Evolutionary conservation across 2,113 vertebrate species (phyloP), one percentile per base, ranked within the genome.

Genomic region (Proteles cristata): DNA sequence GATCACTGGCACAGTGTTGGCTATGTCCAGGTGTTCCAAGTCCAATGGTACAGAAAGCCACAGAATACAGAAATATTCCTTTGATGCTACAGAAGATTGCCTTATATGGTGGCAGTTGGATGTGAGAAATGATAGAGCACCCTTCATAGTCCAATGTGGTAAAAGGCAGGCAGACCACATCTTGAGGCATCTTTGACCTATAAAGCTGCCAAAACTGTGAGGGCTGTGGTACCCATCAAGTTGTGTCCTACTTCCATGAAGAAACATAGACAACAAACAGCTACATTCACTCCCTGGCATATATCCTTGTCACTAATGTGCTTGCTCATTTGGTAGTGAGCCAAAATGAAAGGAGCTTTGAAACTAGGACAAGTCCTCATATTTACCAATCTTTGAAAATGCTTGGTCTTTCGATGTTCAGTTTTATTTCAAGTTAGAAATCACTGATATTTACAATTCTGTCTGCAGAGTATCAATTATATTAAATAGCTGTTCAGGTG

Each of bases 401-500:
- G n/a, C 50, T 35, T 83, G 15, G 8, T 45, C 28, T 92, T 11
- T 92, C 58, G 10, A 43, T 48, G 21, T 43, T 96, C 10, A 28
- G 26, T 94, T 92, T 93, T 66, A 61, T 91, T 91, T 76, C 50
- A 92, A 88, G 8, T 80, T 26, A 77, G 8, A 76, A 66, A 76
- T 61, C 15, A 66, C 11, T 43, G 7, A 1, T 63, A 23, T 63
- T 95, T 95, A 74, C 1, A 90, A 39, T 92, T 96, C 35, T 53
- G 15, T 45, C 50, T 3, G 33, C 43, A 92, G 17, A 88, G 8
- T 33, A 84, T 48, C 90, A 83, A 6, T 90, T 79, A 80, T 19
- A 73, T 3, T 77, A 93, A 94, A 68, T 25, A 65, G 48, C 5
- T 93, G 9, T 87, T 83, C 17, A 81, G 69, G 4, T 43, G 21